These are phyloP conservation scores for Meloidogyne chitwoodi DNA, from an alignment of 1,140 invertebrate genomes.

Conservation along the genomic window DNA sequence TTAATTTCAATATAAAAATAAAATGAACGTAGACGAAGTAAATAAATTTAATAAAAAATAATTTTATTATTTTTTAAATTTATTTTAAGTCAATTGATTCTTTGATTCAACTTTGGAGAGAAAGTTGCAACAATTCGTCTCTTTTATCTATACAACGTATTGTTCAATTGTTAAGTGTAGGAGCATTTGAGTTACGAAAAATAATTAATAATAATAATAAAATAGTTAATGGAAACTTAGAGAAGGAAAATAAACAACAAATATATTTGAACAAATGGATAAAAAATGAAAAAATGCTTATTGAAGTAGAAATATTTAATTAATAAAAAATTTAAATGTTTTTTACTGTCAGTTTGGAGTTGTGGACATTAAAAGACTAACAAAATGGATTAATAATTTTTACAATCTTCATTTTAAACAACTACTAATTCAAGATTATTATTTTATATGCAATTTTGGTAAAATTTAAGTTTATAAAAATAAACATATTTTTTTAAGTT, in stretches of 20 bases:
- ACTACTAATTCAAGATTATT: background rate
- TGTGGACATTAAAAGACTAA: background rate
- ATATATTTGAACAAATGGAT: background rate
- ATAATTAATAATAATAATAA: background rate
- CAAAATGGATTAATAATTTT: background rate
- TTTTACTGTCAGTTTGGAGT: background rate
- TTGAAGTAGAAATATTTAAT: background rate
- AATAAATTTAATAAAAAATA: background rate
- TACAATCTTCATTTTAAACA: background rate
- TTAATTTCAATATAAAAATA: background rate
- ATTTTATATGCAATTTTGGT: background rate
- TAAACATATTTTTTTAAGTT: too few relatives aligned
- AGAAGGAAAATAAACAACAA: background rate
- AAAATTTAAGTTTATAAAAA: background rate
- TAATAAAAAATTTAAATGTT: background rate
- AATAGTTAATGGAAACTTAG: background rate
- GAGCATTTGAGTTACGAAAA: background rate
- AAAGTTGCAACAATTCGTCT: background rate
- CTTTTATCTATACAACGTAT: background rate
- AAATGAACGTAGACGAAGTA: background rate
- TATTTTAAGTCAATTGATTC: background rate
- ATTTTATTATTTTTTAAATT: background rate
- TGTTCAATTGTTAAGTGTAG: background rate
- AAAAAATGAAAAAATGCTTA: background rate
- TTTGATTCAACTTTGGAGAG: background rate